Conservation (phyloP, 2,113 vertebrate genomes). For the Gyps fulvus region DNA sequence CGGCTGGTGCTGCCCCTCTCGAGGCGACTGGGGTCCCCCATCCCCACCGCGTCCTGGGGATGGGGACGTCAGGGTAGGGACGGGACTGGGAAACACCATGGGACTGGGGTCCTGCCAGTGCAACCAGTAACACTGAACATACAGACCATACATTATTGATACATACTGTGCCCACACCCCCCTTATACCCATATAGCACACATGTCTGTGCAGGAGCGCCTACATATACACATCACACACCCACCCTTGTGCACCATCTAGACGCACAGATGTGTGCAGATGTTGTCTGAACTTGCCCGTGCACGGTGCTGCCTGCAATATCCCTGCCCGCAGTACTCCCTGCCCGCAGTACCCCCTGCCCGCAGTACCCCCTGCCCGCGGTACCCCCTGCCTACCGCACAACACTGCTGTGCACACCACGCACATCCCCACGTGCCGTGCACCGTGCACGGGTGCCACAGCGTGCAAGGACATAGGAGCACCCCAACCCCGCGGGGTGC, state of each 20-base stretch:
- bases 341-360: background rate
- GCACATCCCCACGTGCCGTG: background rate
- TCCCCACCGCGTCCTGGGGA: background rate
- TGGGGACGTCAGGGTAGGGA: background rate
- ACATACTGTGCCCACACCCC: fast-evolving
- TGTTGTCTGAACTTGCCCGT: background rate
- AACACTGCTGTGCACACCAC: background rate
- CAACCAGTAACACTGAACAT: background rate
- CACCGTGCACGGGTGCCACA: background rate
- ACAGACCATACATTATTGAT: fast-evolving
- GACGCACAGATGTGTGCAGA: background rate
- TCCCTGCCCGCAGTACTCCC: fast-evolving
- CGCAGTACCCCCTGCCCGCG: background rate
- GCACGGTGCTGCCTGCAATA: background rate
- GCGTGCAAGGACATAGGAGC: fast-evolving
- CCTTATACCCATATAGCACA: fast-evolving
- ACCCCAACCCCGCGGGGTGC: background rate
- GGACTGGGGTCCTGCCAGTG: background rate
- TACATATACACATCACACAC: fast-evolving
- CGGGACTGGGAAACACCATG: fast-evolving
- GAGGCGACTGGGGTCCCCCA: background rate
- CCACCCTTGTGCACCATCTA: background rate
- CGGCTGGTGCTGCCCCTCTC: background rate
- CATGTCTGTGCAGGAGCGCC: fast-evolving
- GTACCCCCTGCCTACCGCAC: background rate